Conservation (phyloP, 2,888 invertebrate genomes). For the Carpatolechia fugitivella region DNA sequence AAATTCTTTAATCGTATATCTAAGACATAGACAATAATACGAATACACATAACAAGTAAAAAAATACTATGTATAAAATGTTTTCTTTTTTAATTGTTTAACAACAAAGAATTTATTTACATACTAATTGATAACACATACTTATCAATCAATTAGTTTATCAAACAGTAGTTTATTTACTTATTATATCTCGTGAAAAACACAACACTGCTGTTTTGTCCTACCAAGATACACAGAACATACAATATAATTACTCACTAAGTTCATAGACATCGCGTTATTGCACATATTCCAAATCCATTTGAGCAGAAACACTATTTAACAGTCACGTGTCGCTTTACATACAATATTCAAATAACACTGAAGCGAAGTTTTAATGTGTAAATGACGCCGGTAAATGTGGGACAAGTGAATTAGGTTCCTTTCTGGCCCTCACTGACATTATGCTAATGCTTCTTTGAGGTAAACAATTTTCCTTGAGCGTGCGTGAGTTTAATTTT, state of each 20-base stretch:
- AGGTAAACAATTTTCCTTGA: conserved; percentile 32
- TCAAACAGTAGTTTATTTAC: no score
- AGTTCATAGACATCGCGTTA: not conserved
- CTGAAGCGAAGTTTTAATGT: not conserved
- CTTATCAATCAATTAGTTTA: no score
- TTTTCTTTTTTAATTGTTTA: no score
- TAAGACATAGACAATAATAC: no score
- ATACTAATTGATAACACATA: no score
- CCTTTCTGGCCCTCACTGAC: conserved; percentile 28
- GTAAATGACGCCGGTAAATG: conserved; percentile 7
- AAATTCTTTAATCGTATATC: no score
- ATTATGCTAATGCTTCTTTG: conserved; percentile 49
- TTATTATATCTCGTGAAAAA: no score
- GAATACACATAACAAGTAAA: no score
- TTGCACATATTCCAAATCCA: not conserved
- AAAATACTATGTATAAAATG: no score
- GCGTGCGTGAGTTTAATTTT: conserved; percentile 9
- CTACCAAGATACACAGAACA: no score
- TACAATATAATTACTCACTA: not conserved
- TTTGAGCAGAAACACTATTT: not conserved
- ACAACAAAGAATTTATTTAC: no score
- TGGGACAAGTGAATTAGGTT: conserved; percentile 40
- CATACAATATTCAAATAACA: not conserved
- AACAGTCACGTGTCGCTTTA: not conserved
- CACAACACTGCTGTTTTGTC: no score